These are phyloP conservation scores for Psephotus haematonotus DNA, from an alignment of 2,113 vertebrate genomes.

Conservation along the genomic window DNA sequence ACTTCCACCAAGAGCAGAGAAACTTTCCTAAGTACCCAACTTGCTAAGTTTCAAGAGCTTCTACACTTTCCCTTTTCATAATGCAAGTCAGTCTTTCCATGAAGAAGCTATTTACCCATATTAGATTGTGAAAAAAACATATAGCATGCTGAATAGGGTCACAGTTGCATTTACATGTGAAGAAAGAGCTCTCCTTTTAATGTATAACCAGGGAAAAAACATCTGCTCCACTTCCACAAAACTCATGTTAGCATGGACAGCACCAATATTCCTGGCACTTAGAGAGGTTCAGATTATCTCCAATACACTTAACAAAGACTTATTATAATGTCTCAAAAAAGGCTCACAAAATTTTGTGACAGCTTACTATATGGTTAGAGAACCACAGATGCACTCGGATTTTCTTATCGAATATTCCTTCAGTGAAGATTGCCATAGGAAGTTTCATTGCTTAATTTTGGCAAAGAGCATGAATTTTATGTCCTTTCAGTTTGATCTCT, in stretches of 20 bases:
- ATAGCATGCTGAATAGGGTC: background rate
- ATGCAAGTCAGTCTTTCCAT: background rate
- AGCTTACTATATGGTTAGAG: background rate
- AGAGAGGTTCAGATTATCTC: background rate
- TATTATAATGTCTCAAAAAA: background rate
- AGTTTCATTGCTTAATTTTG: conserved; percentile 18
- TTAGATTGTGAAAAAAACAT: background rate
- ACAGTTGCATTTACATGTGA: background rate
- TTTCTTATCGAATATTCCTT: background rate
- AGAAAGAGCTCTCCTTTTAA: background rate
- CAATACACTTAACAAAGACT: background rate
- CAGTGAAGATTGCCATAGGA: conserved; percentile 13
- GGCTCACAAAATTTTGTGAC: background rate
- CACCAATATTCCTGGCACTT: background rate
- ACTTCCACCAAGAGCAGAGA: background rate
- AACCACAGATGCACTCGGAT: background rate
- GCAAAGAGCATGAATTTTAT: background rate
- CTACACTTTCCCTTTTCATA: background rate
- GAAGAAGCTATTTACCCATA: background rate
- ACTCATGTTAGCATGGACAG: background rate
- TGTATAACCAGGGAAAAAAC: background rate
- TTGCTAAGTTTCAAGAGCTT: background rate
- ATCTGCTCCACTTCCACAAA: background rate
- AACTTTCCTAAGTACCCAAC: background rate
- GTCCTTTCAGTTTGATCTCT: conserved; percentile 4